Conservation (phyloP, 2,888 invertebrate genomes). For the Malacosoma neustria region DNA sequence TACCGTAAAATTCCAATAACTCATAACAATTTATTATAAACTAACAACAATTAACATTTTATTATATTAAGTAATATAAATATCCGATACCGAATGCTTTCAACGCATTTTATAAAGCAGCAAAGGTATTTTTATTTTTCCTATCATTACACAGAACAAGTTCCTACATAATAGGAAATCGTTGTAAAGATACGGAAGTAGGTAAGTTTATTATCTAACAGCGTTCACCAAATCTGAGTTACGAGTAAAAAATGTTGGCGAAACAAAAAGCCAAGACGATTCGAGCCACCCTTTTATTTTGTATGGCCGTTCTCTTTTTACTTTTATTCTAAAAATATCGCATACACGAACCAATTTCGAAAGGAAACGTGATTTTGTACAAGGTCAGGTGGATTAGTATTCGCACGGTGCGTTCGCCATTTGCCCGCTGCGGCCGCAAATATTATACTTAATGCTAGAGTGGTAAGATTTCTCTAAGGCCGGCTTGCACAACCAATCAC, state of each 20-base stretch:
- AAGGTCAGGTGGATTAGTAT: constrained; percentile 71
- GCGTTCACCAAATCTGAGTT: constrained; percentile 34
- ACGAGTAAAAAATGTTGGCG: constrained; percentile 41
- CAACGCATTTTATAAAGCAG: no score
- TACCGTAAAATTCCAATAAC: no score
- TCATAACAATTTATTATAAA: no score
- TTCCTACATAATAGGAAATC: no score
- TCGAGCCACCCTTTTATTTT: constrained; percentile 65
- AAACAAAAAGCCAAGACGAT: constrained; percentile 58
- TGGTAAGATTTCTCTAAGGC: no score
- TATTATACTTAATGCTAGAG: constrained; percentile 28
- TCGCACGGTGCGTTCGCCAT: constrained; percentile 59
- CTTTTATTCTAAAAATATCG: constrained; percentile 71
- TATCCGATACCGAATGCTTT: no score
- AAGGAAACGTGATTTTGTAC: constrained; percentile 71
- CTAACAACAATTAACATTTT: no score
- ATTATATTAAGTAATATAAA: no score
- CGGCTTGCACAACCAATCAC: no score
- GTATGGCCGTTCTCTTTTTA: constrained; percentile 56
- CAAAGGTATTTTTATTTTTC: no score
- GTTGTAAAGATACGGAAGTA: not conserved
- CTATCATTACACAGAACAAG: no score
- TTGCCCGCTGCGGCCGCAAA: constrained; percentile 65
- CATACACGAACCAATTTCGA: constrained; percentile 72
- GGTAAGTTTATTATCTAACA: not conserved